Conservation (phyloP, 2,888 invertebrate species). For the Drosophila multiciliata region DNA sequence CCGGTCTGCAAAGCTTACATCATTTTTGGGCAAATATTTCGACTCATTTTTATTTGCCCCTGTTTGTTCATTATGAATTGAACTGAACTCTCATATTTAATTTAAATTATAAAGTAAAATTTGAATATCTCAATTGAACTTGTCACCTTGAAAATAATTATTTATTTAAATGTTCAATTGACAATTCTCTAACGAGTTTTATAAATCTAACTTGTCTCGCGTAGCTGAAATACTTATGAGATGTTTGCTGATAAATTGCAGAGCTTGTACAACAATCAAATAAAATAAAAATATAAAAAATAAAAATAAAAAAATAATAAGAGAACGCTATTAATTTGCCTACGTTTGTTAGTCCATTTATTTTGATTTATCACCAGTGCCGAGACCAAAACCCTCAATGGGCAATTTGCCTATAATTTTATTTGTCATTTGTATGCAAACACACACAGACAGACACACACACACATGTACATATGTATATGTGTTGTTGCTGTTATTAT, state of each 20-base stretch:
- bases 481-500: conserved; percentile 39
- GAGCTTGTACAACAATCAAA: not conserved
- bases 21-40: not conserved
- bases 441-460: not conserved
- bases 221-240: not conserved
- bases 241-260: conserved; percentile 3
- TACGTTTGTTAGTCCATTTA: conserved; percentile 55
- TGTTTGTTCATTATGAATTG: not conserved
- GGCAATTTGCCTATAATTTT: conserved; percentile 62
- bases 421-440: conserved; percentile 48
- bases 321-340: conserved; percentile 33
- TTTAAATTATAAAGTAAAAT: not conserved
- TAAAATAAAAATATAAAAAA: not conserved
- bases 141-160: not conserved
- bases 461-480: not conserved
- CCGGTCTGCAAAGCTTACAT: not conserved
- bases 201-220: not conserved
- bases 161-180: conserved; percentile 3
- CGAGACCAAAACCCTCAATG: conserved; percentile 32
- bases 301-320: not conserved
- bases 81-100: not conserved
- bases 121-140: not conserved
- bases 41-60: not conserved
- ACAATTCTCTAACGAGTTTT: conserved; percentile 6
- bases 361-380: conserved; percentile 62